phyloP scores from a whole-genome alignment of 1,140 invertebrate species.

The Globodera ellingtonae region DNA sequence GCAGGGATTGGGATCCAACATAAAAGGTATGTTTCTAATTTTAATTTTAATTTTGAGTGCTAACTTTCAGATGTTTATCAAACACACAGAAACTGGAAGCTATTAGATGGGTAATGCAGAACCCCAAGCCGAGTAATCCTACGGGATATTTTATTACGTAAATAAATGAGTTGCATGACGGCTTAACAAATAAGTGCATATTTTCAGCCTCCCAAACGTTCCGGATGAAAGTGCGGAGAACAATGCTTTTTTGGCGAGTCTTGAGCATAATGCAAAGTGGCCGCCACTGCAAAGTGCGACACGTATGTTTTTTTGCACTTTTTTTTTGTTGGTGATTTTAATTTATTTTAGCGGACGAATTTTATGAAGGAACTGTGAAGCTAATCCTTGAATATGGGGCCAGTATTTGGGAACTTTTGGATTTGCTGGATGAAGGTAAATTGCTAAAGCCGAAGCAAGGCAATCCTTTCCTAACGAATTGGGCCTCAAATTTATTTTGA shows the following conservation, averaged over 20 bases:
- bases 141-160: neutral
- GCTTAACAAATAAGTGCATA: neutral
- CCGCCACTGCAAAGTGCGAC: slow-evolving; percentile 52
- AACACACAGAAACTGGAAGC: neutral
- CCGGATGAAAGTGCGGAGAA: slow-evolving; percentile 63
- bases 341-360: slow-evolving; percentile 55
- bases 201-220: slow-evolving; percentile 59
- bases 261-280: slow-evolving; percentile 60
- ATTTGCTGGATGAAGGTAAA: slow-evolving; percentile 55
- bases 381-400: slow-evolving; percentile 62
- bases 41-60: neutral
- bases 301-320: slow-evolving; percentile 38
- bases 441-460: slow-evolving; percentile 12
- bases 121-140: neutral
- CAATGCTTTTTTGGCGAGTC: slow-evolving; percentile 56
- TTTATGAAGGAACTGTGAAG: slow-evolving; percentile 64
- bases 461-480: neutral
- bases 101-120: neutral
- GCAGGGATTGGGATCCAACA: neutral
- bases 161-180: neutral
- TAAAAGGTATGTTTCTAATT: neutral
- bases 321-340: slow-evolving; percentile 20
- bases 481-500: neutral
- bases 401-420: slow-evolving; percentile 57
- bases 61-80: neutral